These are phyloP conservation scores for Tiphia femorata DNA, from an alignment of 2,888 invertebrate genomes.

Conservation along the genomic window DNA sequence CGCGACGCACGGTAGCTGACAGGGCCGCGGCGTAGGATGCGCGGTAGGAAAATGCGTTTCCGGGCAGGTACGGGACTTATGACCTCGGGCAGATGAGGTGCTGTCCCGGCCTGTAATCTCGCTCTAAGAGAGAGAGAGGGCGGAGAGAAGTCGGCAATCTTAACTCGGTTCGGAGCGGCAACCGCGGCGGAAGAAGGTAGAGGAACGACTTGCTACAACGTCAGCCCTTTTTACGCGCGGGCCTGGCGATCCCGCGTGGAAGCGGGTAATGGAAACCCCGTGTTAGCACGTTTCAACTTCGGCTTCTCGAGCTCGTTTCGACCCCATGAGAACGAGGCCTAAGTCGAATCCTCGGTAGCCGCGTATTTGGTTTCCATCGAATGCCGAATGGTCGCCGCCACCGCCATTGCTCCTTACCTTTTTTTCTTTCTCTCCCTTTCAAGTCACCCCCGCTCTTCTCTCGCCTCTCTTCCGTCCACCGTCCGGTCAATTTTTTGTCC, in stretches of 20 bases:
- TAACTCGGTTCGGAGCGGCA: slow-evolving; percentile 33
- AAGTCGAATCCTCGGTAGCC: slow-evolving; percentile 10
- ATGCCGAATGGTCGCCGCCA: too few species aligned
- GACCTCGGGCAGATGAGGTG: slow-evolving; percentile 61
- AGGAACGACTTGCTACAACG: slow-evolving; percentile 10
- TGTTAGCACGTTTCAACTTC: slow-evolving; percentile 37
- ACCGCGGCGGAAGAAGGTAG: background rate
- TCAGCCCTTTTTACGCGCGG: slow-evolving; percentile 35
- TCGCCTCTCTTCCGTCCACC: too few species aligned
- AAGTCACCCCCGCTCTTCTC: too few species aligned
- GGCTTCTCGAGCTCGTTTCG: slow-evolving; percentile 29
- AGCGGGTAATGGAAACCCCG: slow-evolving; percentile 42
- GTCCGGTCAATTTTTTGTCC: too few species aligned
- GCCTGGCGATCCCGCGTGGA: slow-evolving; percentile 19
- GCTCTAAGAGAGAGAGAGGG: slow-evolving; percentile 49
- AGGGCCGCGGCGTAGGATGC: slow-evolving; percentile 14
- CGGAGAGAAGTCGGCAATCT: slow-evolving; percentile 45
- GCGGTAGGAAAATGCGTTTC: slow-evolving; percentile 57
- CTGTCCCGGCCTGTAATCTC: slow-evolving; percentile 60
- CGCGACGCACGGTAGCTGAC: slow-evolving; percentile 20
- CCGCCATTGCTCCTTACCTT: too few species aligned
- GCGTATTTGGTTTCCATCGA: slow-evolving; percentile 22
- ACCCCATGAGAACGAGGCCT: slow-evolving; percentile 33
- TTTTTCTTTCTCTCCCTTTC: too few species aligned
- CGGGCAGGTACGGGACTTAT: slow-evolving; percentile 59